Conservation (phyloP, 2,888 invertebrate species). For the Pseudoips prasinana region DNA sequence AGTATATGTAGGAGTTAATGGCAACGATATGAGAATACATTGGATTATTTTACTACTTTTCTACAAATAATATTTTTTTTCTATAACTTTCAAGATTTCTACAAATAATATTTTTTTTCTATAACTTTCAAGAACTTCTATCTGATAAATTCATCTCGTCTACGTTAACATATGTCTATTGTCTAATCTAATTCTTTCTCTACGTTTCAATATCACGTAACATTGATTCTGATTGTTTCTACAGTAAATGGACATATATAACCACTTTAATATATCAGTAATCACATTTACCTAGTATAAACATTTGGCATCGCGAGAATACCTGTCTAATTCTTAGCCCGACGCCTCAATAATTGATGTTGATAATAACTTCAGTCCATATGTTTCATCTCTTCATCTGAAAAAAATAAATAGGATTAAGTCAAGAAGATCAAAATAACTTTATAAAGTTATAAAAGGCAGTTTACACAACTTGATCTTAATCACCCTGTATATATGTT, state of each 20-base stretch:
- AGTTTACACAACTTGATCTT: too few relatives aligned
- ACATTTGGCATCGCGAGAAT: conserved; percentile 72
- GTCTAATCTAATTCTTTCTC: conserved; percentile 38
- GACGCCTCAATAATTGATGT: conserved; percentile 35
- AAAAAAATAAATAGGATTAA: conserved; percentile 26
- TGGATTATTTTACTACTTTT: conserved; percentile 28
- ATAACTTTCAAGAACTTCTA: conserved; percentile 30
- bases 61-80: conserved; percentile 13
- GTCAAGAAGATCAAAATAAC: too few relatives aligned
- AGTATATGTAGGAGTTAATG: conserved; percentile 35
- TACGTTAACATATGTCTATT: conserved; percentile 58
- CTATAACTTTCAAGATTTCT: conserved; percentile 5
- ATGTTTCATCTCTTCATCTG: conserved; percentile 68
- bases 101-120: conserved; percentile 27
- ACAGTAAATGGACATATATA: conserved; percentile 80
- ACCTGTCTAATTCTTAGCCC: conserved; percentile 27
- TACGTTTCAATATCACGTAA: conserved; percentile 46
- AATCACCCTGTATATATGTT: too few relatives aligned
- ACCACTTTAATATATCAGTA: conserved; percentile 51
- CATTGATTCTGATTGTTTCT: conserved; percentile 56
- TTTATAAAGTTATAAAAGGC: too few relatives aligned
- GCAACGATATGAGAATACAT: conserved; percentile 37
- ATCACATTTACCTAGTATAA: conserved; percentile 55
- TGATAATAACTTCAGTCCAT: conserved; percentile 43
- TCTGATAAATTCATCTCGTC: conserved; percentile 56